Percentiles rank a stretch among this genome's conserved stretches.
Conservation (phyloP, 2,113 vertebrate species). For the Rhinichthys klamathensis region DNA sequence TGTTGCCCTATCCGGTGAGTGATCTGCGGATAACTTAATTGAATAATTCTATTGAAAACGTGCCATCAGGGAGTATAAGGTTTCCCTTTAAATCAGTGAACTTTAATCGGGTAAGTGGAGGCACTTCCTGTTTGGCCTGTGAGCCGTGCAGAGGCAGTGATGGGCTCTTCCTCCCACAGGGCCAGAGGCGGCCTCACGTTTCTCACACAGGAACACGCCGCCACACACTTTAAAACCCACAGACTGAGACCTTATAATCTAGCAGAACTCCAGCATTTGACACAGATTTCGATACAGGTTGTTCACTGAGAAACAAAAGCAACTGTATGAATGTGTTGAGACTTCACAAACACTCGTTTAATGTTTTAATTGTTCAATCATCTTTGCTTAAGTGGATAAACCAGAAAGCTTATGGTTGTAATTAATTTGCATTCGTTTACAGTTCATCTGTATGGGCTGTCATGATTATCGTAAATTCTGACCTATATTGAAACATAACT, state of each 20-base stretch:
- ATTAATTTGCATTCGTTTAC: not conserved
- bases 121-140: slow-evolving; percentile 53
- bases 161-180: slow-evolving; percentile 35
- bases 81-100: slow-evolving; percentile 53
- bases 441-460: slow-evolving; percentile 2
- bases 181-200: slow-evolving; percentile 7
- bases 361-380: not conserved
- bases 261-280: not conserved
- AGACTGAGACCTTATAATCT: not conserved
- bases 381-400: not conserved
- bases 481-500: not conserved
- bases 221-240: slow-evolving; percentile 18
- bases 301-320: not conserved
- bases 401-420: not conserved
- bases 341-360: not conserved
- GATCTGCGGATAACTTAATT: slow-evolving; percentile 67
- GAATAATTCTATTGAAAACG: slow-evolving; percentile 66
- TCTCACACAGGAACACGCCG: slow-evolving; percentile 27
- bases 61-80: slow-evolving; percentile 61
- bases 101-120: slow-evolving; percentile 50
- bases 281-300: not conserved
- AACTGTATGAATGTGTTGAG: not conserved
- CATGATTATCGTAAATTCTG: not conserved
- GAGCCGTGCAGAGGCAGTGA: slow-evolving; percentile 30
- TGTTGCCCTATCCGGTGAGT: slow-evolving; percentile 49